These are phyloP conservation scores for Sebastes melanostomus DNA, from an alignment of 2,797 vertebrate genomes.

Conservation along the genomic window DNA sequence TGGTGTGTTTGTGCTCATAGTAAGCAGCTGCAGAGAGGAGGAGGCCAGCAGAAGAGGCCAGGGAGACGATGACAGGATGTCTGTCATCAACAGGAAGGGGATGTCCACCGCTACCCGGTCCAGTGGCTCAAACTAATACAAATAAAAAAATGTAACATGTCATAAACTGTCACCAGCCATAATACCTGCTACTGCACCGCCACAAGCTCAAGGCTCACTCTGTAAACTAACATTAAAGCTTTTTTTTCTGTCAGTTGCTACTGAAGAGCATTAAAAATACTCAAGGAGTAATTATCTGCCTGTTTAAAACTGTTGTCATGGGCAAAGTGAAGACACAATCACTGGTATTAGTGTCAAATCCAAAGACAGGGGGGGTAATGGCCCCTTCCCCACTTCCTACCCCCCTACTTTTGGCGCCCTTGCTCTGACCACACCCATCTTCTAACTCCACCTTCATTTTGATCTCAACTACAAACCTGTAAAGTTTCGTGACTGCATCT, in stretches of 20 bases:
- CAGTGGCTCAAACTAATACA: conserved; percentile 57
- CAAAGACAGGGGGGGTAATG: too few species aligned
- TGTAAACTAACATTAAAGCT: neutral
- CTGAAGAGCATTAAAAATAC: neutral
- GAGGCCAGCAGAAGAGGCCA: conserved; percentile 85
- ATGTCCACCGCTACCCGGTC: conserved; percentile 66
- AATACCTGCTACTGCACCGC: neutral
- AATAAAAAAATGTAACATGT: neutral
- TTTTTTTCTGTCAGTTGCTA: neutral
- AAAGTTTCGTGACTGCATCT: too few species aligned
- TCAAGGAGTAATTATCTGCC: too few species aligned
- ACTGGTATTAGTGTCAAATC: too few species aligned
- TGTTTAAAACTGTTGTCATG: too few species aligned
- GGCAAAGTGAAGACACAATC: too few species aligned
- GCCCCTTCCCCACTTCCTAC: too few species aligned
- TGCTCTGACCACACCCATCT: too few species aligned
- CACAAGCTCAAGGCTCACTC: neutral
- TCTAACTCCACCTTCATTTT: too few species aligned
- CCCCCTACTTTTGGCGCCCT: too few species aligned
- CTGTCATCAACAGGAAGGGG: conserved; percentile 75
- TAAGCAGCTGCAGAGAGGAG: conserved; percentile 87
- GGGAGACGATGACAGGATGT: conserved; percentile 75
- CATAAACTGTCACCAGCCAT: neutral
- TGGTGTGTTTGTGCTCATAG: conserved; percentile 83
- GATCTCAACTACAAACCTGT: too few species aligned